Conservation (phyloP, 1,140 invertebrate genomes). For the Pseudomyrmex dendroicus region DNA sequence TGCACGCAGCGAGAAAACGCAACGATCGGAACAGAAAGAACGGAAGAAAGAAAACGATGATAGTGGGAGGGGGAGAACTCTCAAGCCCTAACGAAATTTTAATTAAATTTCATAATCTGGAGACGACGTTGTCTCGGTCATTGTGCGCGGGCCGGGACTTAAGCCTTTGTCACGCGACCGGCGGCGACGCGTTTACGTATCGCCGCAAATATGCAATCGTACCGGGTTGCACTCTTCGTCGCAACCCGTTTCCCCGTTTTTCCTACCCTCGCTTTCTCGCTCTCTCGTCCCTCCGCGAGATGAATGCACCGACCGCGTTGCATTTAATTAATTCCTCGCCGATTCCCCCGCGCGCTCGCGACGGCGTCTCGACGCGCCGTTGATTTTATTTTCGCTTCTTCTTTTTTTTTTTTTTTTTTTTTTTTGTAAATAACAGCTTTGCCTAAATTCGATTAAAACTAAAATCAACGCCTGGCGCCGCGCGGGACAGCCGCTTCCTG, state of each 20-base stretch:
- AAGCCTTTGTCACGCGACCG: constrained; percentile 64
- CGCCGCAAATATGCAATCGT: constrained; percentile 38
- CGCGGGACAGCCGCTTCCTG: constrained; percentile 55
- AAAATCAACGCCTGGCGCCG: constrained; percentile 61
- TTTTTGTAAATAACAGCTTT: constrained; percentile 55
- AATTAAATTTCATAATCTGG: constrained; percentile 77
- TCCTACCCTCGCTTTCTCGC: neutral
- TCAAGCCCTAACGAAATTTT: constrained; percentile 72
- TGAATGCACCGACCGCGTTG: constrained; percentile 53
- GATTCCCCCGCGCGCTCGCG: neutral
- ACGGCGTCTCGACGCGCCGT: constrained; percentile 57
- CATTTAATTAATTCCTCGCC: constrained; percentile 72
- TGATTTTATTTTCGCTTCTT: constrained; percentile 43
- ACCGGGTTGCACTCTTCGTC: constrained; percentile 19
- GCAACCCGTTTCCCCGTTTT: neutral
- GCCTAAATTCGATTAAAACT: constrained; percentile 75
- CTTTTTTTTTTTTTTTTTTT: constrained; percentile 42
- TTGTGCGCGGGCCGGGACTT: constrained; percentile 64
- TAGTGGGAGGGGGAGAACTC: neutral
- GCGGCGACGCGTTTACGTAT: constrained; percentile 40
- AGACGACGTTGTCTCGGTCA: constrained; percentile 62
- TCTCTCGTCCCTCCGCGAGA: constrained; percentile 27
- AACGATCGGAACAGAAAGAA: neutral
- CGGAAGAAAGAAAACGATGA: constrained; percentile 3
- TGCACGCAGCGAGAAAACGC: neutral